Conservation (phyloP, 2,797 vertebrate species). For the Tokudaia muenninki region DNA sequence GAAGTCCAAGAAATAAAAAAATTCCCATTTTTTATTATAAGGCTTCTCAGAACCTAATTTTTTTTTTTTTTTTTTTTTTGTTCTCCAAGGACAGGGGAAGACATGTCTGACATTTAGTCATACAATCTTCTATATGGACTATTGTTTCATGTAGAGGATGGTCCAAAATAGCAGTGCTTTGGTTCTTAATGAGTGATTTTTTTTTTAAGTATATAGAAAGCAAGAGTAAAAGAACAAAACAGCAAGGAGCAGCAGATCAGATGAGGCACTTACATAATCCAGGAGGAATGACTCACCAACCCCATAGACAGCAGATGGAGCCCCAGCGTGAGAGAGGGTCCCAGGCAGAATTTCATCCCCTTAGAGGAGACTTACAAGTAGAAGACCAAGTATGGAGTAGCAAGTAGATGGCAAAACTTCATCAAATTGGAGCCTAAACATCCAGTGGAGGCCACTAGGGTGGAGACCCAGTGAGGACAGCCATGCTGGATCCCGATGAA, state of each 20-base stretch:
- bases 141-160: background rate
- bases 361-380: background rate
- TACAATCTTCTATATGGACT: background rate
- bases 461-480: no score
- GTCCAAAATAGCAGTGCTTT: background rate
- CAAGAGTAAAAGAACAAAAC: background rate
- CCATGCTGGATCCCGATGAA: background rate
- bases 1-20: background rate
- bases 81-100: background rate
- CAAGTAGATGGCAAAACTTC: background rate
- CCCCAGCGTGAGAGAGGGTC: background rate
- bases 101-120: background rate
- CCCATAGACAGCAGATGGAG: background rate
- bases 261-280: background rate
- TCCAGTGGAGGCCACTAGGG: background rate
- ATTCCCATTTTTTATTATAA: slow-evolving; percentile 3
- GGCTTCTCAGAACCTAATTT: background rate
- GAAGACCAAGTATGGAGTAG: background rate
- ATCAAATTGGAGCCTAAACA: background rate
- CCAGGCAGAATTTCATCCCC: background rate
- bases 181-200: background rate
- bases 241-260: background rate
- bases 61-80: background rate
- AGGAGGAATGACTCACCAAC: background rate
- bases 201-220: background rate